Base-by-base conservation (phyloP, 2,113 vertebrate genomes). In the Nymphicus hollandicus region DNA sequence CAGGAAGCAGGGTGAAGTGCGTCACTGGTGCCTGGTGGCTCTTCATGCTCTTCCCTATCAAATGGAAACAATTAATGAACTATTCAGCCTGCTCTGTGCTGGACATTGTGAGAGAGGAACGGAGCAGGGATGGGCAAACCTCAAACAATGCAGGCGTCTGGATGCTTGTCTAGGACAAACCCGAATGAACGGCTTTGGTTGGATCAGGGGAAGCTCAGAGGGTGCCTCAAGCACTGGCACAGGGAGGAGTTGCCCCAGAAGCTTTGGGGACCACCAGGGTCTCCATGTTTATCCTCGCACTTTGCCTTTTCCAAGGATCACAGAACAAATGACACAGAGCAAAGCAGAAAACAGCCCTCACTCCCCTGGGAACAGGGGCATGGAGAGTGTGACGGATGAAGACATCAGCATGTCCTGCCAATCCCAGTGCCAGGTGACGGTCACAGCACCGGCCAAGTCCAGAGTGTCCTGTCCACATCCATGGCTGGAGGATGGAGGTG, bases 91-190 rank as follows among this genome's bases (percentile, higher is more conserved):
- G 85, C 71, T 50, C 84, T 1, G 50, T 2, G 64, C 84, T 80
- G 89, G 80, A n/a, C 90, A 63, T 10, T 5, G 3, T 4, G 73
- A 37, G 81, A 24, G 65, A 86, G 92, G 92, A 88, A 24, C 12
- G 1, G 70, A 63, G 91, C 89, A 79, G 96, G 91, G 96, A 44
- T 35, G 93, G 95, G 96, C 93, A 88, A 81, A 96, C 81, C 91
- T 85, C 96, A 95, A 91, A 94, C 90, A 82, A 93, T 61, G 88
- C 88, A 91, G 92, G 85, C 52, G 88, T 79, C 93, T 87, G 94
- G 91, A 86, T 89, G 37, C 68, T 52, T 28, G 88, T 46, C 74
- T 64, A 44, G 83, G 88, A 60, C 94, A 49, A 78, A 76, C 52
- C 81, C 77, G 2, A 49, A 4, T 14, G 1, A 89, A 28, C 56